Base-by-base conservation (phyloP, 1,140 invertebrate genomes). In the Nixonia krombeini region DNA sequence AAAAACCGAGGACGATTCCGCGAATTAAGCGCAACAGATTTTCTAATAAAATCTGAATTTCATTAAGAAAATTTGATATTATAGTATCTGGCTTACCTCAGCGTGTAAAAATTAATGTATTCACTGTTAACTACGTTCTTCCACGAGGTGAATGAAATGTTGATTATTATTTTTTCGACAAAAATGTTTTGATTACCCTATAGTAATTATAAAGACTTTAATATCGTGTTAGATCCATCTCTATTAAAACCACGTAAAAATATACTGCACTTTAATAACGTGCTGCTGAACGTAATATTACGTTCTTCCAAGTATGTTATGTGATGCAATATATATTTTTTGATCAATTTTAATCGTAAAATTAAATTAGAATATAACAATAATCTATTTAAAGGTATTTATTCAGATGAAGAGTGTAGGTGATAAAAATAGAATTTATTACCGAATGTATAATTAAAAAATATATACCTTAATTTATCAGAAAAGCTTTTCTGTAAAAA, bases 11-110 rank as follows among this genome's bases (percentile, higher is more conserved):
- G 67, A 74, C 70, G 57, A 57, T 62, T 62, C 61, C 61, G 74
- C 77, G 70, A 74, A 78, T 80, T 79, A 76, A 75, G 73, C 76
- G 66, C 63, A 62, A 58, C 75, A 69, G 75, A 80, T 79, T 76
- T 78, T 79, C 71, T 74, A 78, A 65, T 62, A 73, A 70, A 74
- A 76, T 78, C 72, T 74, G 71, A 75, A 78, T 75, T 79, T 77
- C 57, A 63, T 66, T 72, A 67, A 65, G 56, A 62, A 72, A 58
- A 57, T 29, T 44, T 41, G 47, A 26, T 55, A 59, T 46, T 13
- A 41, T 44, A 26, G 21, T 21, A 6, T 3, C 21, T 21, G 21
- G 6, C 21, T 6, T 3, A 29, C 28, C 6, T 21, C 21, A 6
- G 2, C 21, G 21, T 21, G 21, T 3, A 21, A 21, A 21, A 21